Percentiles rank a stretch among this genome's conserved stretches.
Conservation (phyloP, 2,888 invertebrate species). For the Muschampia plurimacula region DNA sequence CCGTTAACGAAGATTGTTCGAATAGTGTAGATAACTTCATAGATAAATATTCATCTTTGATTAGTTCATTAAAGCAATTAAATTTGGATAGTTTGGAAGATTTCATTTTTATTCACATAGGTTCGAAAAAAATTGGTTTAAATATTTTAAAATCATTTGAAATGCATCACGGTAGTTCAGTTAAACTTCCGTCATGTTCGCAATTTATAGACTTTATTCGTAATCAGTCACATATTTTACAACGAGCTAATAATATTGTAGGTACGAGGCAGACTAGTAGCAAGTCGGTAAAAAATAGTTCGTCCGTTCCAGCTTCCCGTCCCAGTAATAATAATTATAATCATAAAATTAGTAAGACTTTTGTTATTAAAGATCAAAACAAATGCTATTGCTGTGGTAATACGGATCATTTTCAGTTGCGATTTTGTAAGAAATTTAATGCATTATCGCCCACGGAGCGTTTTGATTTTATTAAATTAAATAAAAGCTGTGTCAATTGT, state of each 20-base stretch:
- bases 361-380: conserved; percentile 6
- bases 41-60: conserved; percentile 18
- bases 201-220: conserved; percentile 19
- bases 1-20: conserved; percentile 13
- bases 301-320: conserved; percentile 2
- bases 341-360: conserved; percentile 16
- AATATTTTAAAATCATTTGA: conserved; percentile 19
- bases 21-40: conserved; percentile 21
- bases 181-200: conserved; percentile 11
- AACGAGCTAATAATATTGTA: conserved; percentile 9
- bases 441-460: conserved; percentile 15
- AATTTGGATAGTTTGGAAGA: conserved; percentile 21
- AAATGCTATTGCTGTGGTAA: conserved; percentile 24
- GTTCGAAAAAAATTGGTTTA: conserved; percentile 20
- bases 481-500: conserved; percentile 17
- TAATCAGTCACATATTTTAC: conserved; percentile 23
- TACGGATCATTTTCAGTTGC: conserved; percentile 23
- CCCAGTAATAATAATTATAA: conserved; percentile 8
- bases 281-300: conserved; percentile 1
- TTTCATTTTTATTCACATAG: conserved; percentile 25
- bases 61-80: conserved; percentile 19
- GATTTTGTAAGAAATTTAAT: conserved; percentile 18
- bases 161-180: not conserved
- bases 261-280: conserved; percentile 1
- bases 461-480: conserved; percentile 14